These are phyloP conservation scores for Tricholaema leucomelas DNA, from an alignment of 2,113 vertebrate species.

Conservation along the genomic window DNA sequence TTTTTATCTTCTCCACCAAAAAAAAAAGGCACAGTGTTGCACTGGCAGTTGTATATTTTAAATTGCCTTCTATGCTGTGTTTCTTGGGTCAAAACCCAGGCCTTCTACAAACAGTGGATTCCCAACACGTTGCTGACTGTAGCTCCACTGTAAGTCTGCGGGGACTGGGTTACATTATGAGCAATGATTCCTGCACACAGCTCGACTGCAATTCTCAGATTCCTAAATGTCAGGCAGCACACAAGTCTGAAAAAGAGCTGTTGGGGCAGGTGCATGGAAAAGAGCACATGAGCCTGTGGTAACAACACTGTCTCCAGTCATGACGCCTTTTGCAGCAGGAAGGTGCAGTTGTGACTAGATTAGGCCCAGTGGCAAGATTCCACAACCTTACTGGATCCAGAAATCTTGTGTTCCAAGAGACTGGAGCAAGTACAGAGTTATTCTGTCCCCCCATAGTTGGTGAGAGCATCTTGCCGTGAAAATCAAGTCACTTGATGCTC, in stretches of 20 bases:
- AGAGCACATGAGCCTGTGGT: not conserved
- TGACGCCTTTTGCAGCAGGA: not conserved
- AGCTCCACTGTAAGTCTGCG: not conserved
- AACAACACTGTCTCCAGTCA: not conserved
- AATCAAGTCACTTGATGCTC: not conserved
- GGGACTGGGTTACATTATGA: not conserved
- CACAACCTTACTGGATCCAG: not conserved
- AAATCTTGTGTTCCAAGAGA: not conserved
- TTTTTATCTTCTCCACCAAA: slow-evolving; percentile 75
- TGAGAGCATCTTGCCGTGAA: not conserved
- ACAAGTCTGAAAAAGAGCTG: not conserved
- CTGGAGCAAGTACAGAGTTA: no score
- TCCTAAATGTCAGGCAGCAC: not conserved
- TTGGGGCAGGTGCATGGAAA: not conserved
- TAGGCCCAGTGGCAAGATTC: not conserved
- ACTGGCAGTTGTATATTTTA: slow-evolving; percentile 51
- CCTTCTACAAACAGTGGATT: not conserved
- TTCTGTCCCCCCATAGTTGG: not conserved
- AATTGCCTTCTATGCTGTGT: not conserved
- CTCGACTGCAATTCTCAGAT: not conserved
- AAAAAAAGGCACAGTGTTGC: slow-evolving; percentile 65
- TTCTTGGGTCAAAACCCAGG: not conserved
- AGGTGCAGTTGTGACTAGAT: not conserved
- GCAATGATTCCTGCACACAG: not conserved
- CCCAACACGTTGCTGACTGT: not conserved